Evolutionary conservation across 2,113 vertebrate species (phyloP), one percentile per base, ranked within the genome.

Genomic region (Misgurnus anguillicaudatus): DNA sequence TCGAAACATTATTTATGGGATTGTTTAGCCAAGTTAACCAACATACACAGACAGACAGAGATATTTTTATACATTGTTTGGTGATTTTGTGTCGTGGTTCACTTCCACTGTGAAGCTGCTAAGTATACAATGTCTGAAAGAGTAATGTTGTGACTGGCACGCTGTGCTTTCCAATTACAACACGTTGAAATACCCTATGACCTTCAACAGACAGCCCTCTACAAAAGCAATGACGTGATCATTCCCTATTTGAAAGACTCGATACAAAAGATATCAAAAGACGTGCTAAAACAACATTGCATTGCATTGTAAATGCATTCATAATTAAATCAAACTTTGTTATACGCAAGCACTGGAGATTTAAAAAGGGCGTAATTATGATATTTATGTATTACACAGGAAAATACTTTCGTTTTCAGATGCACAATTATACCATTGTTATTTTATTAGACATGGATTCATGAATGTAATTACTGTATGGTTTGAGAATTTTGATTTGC

Each of bases 221-320:
- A 58, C n/a, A 72, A 71, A 57, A 42, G 11, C 0, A 42, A 42
- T 42, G 6, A 73, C 4, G 2, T 42, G 17, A 58, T 36, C 39
- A 72, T 39, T 72, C 6, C 19, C 51, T 38, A 58, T 72, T 19
- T 58, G 11, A 60, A 58, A 24, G 41, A 16, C 19, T 74, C 21
- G 62, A 47, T 42, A 31, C 19, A 47, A 13, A 74, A 73, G 45
- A 60, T 21, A 57, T 57, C 5, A 57, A 41, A 41, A 60, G 0
- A 24, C 6, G 1, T 14, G 17, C 19, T 39, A 53, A 39, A 71
- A 71, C 53, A 42, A 13, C 53, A 72, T 24, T 72, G 38, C 19
- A 41, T 6, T 74, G 57, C 61, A 61, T 17, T 73, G 55, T 73
- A 47, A 62, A 74, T 74, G 48, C 72, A 62, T 74, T 74, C 41